Base-by-base conservation (phyloP, 2,888 invertebrate genomes). In the Sinohyriopsis cumingii region DNA sequence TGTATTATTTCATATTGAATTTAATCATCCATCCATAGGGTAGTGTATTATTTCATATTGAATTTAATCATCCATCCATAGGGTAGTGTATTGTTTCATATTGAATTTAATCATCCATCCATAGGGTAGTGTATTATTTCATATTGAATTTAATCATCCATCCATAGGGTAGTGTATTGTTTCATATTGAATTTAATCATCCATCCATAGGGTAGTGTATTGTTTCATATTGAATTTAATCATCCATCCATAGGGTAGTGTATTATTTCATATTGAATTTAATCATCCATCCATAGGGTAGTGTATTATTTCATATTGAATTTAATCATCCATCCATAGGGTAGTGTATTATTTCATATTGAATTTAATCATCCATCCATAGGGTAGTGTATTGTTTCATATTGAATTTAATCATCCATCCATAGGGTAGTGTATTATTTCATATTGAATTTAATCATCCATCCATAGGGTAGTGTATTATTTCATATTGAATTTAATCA, bases 231-330 rank as follows among this genome's bases (percentile, higher is more conserved):
- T 45, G 7, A 33, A 33, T 33, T 33, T 9, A 33, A 9, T 56
- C 97, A 97, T 92, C 94, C 94, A 67, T 95, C 95, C 76, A 91
- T 97, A 19, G 92, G 91, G 95, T 95, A 89, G 86, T 45, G 45
- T 45, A 45, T 45, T 45, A 45, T 45, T 45, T 45, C 45, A 45
- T 45, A 15, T 45, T 45, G 7, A 33, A 33, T 33, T 33, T 9
- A 33, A 9, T 56, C 97, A 97, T 92, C 94, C 94, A 67, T 95
- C 95, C 76, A 91, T 97, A 19, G 92, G 91, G 95, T 95, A 89
- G 86, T 45, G 45, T 45, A 45, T 45, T 45, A 45, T 45, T 45
- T 45, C 45, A 45, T 45, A 15, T 45, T 45, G 7, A 33, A 33
- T 33, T 33, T 9, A 33, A 9, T 56, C 97, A 97, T 92, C 94